Conservation (phyloP, 2,113 vertebrate species). For the Miniopterus natalensis region DNA sequence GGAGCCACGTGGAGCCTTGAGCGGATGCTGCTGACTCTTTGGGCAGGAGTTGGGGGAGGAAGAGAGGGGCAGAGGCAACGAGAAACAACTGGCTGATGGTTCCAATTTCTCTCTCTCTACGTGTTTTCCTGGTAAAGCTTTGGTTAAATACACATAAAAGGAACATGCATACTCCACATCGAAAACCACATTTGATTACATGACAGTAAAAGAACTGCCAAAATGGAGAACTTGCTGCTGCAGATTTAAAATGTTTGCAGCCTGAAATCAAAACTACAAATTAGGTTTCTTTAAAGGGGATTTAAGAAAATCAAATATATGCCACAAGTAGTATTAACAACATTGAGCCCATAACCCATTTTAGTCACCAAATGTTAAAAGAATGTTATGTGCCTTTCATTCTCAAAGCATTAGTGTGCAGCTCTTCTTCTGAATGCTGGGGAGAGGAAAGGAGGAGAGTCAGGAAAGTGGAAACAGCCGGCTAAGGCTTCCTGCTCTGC, state of each 20-base stretch:
- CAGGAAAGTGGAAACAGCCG: no score
- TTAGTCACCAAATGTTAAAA: conserved; percentile 25
- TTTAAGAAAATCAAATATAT: conserved; percentile 56
- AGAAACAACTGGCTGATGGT: background rate
- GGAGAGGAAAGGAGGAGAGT: background rate
- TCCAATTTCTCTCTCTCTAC: background rate
- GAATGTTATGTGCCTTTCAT: background rate
- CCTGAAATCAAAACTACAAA: conserved; percentile 74
- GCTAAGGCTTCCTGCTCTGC: background rate
- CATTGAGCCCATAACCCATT: background rate
- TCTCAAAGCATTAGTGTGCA: conserved; percentile 31
- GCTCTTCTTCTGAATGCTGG: background rate
- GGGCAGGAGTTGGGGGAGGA: background rate
- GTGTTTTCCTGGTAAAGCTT: background rate
- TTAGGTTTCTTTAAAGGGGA: conserved; percentile 3
- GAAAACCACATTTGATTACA: conserved; percentile 78
- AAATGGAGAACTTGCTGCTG: conserved; percentile 64
- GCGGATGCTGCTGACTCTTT: background rate
- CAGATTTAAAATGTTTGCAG: conserved; percentile 18
- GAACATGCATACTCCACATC: conserved; percentile 89
- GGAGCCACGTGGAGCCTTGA: background rate
- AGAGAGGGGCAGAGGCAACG: background rate
- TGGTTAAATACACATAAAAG: conserved; percentile 89
- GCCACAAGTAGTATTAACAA: conserved; percentile 21
- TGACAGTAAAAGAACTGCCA: conserved; percentile 77